Evolutionary conservation across 64 coral and sea anemone genomes (phyloP).

Genomic region (Montipora efflorescens): DNA sequence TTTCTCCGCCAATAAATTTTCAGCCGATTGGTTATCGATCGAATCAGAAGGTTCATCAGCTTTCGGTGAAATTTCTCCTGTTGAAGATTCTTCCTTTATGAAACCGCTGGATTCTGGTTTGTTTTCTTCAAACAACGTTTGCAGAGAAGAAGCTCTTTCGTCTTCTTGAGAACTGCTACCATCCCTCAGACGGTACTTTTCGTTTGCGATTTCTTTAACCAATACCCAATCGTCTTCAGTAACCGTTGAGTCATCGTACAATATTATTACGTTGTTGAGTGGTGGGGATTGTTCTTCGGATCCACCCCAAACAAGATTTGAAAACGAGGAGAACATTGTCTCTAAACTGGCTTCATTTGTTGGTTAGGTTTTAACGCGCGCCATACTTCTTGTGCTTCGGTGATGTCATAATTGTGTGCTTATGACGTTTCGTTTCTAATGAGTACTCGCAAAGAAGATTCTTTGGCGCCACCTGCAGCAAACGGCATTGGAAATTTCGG

Average conservation of each 20-base stretch:
- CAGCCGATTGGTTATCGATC: constrained; percentile 34
- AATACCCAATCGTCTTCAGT: constrained; percentile 80
- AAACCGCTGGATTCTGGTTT: background rate
- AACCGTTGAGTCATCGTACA: constrained; percentile 57
- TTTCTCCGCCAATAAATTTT: constrained; percentile 48
- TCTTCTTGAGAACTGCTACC: background rate
- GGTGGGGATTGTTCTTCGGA: constrained; percentile 18
- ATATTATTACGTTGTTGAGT: background rate
- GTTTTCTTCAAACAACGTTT: constrained; percentile 63
- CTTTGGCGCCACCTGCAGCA: no score
- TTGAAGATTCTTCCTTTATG: background rate
- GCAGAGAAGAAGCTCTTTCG: constrained; percentile 29
- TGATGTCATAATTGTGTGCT: background rate
- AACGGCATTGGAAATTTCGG: no score
- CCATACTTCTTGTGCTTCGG: background rate
- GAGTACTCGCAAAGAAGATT: background rate
- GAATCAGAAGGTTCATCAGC: constrained; percentile 1
- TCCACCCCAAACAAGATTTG: constrained; percentile 59
- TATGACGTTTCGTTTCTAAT: constrained; percentile 1
- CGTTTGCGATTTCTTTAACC: constrained; percentile 52
- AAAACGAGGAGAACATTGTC: constrained; percentile 78
- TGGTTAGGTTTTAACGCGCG: background rate
- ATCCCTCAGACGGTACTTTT: background rate
- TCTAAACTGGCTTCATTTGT: background rate
- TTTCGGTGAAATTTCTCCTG: background rate